These are phyloP conservation scores for Elaphurus davidianus DNA, from an alignment of 2,113 vertebrate species.

Conservation along the genomic window DNA sequence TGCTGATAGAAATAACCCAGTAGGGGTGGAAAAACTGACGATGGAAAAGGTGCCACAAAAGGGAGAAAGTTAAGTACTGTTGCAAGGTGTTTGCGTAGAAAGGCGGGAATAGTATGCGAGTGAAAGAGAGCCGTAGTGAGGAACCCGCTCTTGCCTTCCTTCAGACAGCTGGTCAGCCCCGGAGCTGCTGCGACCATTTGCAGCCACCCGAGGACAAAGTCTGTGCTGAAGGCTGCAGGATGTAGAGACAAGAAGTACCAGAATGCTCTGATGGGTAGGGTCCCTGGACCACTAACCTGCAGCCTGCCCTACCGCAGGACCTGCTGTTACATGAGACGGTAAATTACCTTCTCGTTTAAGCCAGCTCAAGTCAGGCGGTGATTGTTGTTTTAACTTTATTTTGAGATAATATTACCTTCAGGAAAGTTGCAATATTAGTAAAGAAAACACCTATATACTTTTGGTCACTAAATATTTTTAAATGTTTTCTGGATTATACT, in stretches of 20 bases:
- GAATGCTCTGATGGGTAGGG: background rate
- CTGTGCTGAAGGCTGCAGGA: background rate
- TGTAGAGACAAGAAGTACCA: background rate
- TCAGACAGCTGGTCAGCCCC: background rate
- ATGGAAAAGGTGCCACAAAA: background rate
- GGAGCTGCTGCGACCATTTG: background rate
- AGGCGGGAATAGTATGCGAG: background rate
- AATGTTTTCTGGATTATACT: background rate
- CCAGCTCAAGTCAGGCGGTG: background rate
- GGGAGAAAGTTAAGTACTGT: background rate
- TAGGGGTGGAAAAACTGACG: background rate
- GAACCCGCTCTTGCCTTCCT: background rate
- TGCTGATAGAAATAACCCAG: background rate
- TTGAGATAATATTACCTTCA: background rate
- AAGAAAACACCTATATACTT: background rate
- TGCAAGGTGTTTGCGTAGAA: background rate
- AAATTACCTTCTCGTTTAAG: background rate
- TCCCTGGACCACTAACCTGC: background rate
- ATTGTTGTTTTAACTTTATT: background rate
- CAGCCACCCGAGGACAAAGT: background rate
- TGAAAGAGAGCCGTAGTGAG: background rate
- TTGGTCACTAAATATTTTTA: background rate
- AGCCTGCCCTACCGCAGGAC: background rate
- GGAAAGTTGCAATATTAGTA: background rate
- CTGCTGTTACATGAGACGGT: background rate